These are phyloP conservation scores for Catocala fraxini DNA, from an alignment of 2,888 invertebrate genomes.

Conservation along the genomic window DNA sequence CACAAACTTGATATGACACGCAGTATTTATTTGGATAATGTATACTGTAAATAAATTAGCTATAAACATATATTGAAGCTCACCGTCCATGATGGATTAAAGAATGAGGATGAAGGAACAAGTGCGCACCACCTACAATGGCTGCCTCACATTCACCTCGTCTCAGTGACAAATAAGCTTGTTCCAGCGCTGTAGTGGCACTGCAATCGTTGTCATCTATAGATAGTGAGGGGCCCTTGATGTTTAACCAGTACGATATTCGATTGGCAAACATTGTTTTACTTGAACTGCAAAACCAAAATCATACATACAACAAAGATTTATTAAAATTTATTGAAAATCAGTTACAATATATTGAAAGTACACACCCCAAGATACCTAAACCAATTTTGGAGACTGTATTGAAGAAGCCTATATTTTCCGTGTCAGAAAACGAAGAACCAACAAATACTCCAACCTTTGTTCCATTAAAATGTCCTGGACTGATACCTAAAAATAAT, in stretches of 20 bases:
- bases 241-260: slow-evolving; percentile 69
- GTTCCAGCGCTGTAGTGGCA: slow-evolving; percentile 58
- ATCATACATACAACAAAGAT: background rate
- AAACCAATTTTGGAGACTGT: slow-evolving; percentile 29
- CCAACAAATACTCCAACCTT: slow-evolving; percentile 71
- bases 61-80: background rate
- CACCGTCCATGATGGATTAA: slow-evolving; percentile 51
- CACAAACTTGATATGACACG: too few species aligned
- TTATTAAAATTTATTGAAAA: background rate
- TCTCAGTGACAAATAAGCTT: slow-evolving; percentile 59
- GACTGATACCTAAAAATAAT: too few species aligned
- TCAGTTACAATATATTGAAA: too few species aligned
- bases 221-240: slow-evolving; percentile 64
- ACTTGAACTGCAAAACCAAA: slow-evolving; percentile 30
- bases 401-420: slow-evolving; percentile 75
- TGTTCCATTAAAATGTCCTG: slow-evolving; percentile 64
- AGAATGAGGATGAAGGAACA: slow-evolving; percentile 71
- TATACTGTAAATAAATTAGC: too few species aligned
- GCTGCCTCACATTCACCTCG: slow-evolving; percentile 77
- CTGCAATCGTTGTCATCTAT: slow-evolving; percentile 62
- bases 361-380: slow-evolving; percentile 44
- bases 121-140: slow-evolving; percentile 85
- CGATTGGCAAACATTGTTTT: slow-evolving; percentile 68
- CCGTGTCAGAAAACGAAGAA: slow-evolving; percentile 81
- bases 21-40: too few species aligned